Conservation (phyloP, 1,140 invertebrate species). For the Camponotus floridanus region DNA sequence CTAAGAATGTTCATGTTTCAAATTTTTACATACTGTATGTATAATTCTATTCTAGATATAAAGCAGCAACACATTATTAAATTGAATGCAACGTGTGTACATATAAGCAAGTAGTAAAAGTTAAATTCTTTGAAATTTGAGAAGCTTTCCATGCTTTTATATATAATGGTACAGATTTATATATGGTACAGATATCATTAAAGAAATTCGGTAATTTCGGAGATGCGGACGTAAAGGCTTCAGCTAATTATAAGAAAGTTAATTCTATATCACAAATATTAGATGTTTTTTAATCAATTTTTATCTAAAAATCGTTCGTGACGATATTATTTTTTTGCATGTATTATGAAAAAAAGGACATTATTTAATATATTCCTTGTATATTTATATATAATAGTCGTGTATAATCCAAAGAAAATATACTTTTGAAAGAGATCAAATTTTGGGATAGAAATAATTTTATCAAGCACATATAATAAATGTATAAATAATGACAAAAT, state of each 20-base stretch:
- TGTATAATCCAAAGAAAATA: constrained; percentile 9
- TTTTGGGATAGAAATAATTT: constrained; percentile 31
- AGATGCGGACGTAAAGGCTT: background rate
- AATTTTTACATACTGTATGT: constrained; percentile 60
- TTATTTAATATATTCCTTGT: constrained; percentile 26
- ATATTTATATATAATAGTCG: constrained; percentile 29
- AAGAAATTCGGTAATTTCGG: background rate
- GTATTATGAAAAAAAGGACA: background rate
- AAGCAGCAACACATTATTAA: background rate
- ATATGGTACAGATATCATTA: no score
- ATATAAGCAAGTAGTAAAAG: constrained; percentile 14
- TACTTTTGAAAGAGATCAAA: constrained; percentile 28
- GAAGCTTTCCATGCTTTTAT: background rate
- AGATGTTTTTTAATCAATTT: constrained; percentile 29
- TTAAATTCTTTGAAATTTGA: constrained; percentile 26
- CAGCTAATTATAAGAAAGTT: constrained; percentile 28
- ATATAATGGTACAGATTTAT: constrained; percentile 33
- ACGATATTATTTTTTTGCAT: background rate
- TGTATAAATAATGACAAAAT: constrained; percentile 31
- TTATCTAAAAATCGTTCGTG: background rate
- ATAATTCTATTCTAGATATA: constrained; percentile 38
- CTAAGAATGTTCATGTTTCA: constrained; percentile 70
- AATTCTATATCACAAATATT: constrained; percentile 6
- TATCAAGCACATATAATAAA: constrained; percentile 22
- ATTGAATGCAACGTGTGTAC: background rate